Conservation (phyloP, 2,797 vertebrate genomes). For the Pogoniulus pusillus region DNA sequence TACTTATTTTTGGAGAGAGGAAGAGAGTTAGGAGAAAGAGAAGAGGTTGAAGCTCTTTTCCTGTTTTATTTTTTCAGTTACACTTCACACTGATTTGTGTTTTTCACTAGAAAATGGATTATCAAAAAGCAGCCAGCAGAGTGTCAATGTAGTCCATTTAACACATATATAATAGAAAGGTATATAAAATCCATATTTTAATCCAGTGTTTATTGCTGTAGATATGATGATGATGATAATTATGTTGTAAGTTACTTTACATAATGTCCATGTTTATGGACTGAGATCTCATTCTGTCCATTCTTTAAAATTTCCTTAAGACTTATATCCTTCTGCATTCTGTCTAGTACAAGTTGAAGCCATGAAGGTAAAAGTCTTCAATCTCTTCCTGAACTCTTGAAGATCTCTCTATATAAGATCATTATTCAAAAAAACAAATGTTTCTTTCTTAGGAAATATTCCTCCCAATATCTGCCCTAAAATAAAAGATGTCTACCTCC, state of each 20-base stretch:
- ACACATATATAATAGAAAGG: background rate
- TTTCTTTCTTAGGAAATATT: background rate
- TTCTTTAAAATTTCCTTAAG: background rate
- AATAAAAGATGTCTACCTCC: background rate
- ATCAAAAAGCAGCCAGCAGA: background rate
- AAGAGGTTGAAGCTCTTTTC: background rate
- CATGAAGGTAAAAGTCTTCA: background rate
- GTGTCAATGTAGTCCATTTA: background rate
- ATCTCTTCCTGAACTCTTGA: background rate
- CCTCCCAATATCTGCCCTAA: background rate
- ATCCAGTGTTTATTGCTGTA: background rate
- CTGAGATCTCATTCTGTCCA: background rate
- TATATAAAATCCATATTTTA: background rate
- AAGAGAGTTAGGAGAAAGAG: background rate
- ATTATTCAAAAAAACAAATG: background rate
- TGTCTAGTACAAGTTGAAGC: background rate
- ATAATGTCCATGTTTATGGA: background rate
- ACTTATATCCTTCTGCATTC: background rate
- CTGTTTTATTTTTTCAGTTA: background rate
- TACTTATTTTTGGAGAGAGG: background rate
- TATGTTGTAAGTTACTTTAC: background rate
- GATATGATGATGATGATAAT: background rate
- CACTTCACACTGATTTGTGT: background rate
- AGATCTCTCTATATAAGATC: background rate
- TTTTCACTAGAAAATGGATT: background rate